Conservation (phyloP, 2,888 invertebrate genomes). For the Drosophila stalkeri region DNA sequence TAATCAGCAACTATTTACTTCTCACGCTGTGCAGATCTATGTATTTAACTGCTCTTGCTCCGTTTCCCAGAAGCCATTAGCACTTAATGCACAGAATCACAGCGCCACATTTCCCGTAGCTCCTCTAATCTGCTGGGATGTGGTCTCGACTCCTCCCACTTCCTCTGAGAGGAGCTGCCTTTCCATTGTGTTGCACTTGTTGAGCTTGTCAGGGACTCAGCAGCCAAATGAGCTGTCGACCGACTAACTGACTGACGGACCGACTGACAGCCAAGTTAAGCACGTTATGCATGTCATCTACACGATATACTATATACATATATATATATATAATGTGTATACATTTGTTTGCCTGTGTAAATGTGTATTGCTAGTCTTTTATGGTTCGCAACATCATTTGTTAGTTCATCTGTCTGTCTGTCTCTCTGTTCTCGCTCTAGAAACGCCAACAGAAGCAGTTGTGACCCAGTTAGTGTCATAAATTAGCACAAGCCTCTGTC, state of each 20-base stretch:
- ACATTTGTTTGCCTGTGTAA: not conserved
- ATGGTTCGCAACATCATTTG: constrained; percentile 57
- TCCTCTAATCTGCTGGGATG: constrained; percentile 29
- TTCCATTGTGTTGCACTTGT: constrained; percentile 63
- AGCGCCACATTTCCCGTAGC: constrained; percentile 35
- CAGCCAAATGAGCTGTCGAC: constrained; percentile 31
- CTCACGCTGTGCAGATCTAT: constrained; percentile 40
- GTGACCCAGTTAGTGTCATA: constrained; percentile 74
- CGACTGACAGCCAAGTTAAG: constrained; percentile 60
- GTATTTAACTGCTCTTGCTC: constrained; percentile 7
- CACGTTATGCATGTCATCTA: constrained; percentile 65
- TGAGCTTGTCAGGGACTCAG: constrained; percentile 39
- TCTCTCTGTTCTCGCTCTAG: constrained; percentile 60
- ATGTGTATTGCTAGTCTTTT: constrained; percentile 66
- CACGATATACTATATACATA: constrained; percentile 6
- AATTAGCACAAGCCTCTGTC: constrained; percentile 69
- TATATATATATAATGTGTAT: not conserved
- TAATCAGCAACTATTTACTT: constrained; percentile 19
- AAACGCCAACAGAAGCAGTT: constrained; percentile 54
- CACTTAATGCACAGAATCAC: constrained; percentile 55
- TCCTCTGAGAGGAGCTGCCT: constrained; percentile 31
- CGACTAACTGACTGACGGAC: constrained; percentile 32
- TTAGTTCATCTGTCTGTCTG: constrained; percentile 29
- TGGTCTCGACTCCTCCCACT: constrained; percentile 48
- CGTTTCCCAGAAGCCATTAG: constrained; percentile 53